These are phyloP conservation scores for Neopipo cinnamomea DNA, from an alignment of 2,113 vertebrate species.

Conservation along the genomic window DNA sequence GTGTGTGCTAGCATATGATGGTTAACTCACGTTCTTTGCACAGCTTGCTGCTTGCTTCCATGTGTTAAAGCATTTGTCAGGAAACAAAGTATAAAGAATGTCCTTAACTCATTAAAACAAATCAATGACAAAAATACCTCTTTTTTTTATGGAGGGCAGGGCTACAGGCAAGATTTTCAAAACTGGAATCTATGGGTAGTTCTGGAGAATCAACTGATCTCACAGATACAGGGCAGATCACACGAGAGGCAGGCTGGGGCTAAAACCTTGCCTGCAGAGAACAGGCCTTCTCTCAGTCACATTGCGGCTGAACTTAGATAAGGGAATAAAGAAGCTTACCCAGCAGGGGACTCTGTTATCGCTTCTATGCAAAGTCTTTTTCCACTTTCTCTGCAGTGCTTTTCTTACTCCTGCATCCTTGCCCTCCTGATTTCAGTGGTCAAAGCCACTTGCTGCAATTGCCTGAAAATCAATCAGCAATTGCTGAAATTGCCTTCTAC, in stretches of 20 bases:
- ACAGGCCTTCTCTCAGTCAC: not conserved
- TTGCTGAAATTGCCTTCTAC: not conserved
- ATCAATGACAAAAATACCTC: not conserved
- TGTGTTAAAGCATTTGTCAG: not conserved
- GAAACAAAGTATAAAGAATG: not conserved
- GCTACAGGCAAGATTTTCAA: not conserved
- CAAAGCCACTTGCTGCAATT: not conserved
- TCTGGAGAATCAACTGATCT: not conserved
- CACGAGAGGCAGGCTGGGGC: not conserved
- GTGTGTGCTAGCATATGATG: not conserved
- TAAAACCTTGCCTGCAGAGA: not conserved
- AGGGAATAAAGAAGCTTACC: constrained; percentile 1
- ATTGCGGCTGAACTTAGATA: not conserved
- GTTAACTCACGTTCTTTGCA: not conserved
- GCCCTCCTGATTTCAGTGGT: not conserved
- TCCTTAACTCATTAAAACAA: not conserved
- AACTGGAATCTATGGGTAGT: not conserved
- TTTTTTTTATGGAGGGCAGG: not conserved
- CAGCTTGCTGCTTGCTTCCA: not conserved
- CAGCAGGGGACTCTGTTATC: not conserved
- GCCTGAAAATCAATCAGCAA: constrained; percentile 16
- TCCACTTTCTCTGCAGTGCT: not conserved
- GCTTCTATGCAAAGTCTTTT: not conserved
- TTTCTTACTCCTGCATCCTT: not conserved
- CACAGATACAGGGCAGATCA: not conserved